Conservation (phyloP, 2,888 invertebrate species). For the Magallana nippona region DNA sequence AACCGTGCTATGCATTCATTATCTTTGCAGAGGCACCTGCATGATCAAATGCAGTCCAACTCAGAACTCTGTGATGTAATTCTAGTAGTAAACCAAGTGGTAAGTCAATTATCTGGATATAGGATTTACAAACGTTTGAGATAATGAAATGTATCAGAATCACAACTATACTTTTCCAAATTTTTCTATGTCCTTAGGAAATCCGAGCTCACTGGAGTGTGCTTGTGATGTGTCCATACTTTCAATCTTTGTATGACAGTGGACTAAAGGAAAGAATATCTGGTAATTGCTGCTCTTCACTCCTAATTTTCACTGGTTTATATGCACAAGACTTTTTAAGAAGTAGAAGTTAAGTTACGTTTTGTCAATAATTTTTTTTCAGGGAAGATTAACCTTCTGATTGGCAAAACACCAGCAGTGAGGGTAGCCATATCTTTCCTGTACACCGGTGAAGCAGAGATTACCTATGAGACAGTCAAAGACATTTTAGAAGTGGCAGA, state of each 20-base stretch:
- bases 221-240: constrained; percentile 70
- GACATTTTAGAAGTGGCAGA: constrained; percentile 69
- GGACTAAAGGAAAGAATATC: constrained; percentile 64
- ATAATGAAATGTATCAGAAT: no score
- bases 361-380: constrained; percentile 33
- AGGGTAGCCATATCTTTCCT: constrained; percentile 67
- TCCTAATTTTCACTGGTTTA: no score
- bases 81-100: constrained; percentile 59
- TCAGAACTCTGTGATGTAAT: constrained; percentile 71
- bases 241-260: constrained; percentile 70
- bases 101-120: constrained; percentile 47
- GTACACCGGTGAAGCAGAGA: constrained; percentile 62
- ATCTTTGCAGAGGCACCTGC: constrained; percentile 62
- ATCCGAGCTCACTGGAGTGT: constrained; percentile 72
- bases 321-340: no score
- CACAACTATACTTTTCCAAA: neutral
- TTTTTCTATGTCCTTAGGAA: constrained; percentile 55
- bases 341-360: no score
- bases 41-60: constrained; percentile 65
- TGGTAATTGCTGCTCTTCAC: constrained; percentile 54
- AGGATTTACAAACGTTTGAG: neutral
- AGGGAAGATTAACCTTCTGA: constrained; percentile 62
- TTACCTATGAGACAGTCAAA: constrained; percentile 58
- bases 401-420: constrained; percentile 62
- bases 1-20: constrained; percentile 61